Evolutionary conservation across 2,113 vertebrate genomes (phyloP).

Genomic region (rabbit (Oryctolagus cuniculus)): DNA sequence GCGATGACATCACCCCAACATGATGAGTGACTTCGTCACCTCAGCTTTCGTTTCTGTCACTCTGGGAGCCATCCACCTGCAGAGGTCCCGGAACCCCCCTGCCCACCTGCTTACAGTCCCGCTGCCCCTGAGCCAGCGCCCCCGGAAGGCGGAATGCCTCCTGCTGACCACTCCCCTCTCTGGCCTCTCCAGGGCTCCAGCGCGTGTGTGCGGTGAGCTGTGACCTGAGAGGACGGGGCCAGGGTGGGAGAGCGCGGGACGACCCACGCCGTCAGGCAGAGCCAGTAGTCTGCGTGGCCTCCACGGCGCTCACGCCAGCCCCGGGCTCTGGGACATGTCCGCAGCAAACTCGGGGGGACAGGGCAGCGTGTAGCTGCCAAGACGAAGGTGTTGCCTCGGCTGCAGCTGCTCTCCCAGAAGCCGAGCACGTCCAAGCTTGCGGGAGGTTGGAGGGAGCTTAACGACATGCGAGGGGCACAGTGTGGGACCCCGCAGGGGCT

Average conservation of each 20-base stretch:
- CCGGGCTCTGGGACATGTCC: neutral
- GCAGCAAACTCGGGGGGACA: neutral
- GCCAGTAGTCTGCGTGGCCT: neutral
- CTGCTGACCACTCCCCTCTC: no score
- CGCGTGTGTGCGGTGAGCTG: no score
- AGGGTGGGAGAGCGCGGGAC: neutral
- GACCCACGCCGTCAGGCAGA: rapidly evolving
- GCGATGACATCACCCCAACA: no score
- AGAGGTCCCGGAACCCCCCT: neutral
- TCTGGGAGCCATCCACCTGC: neutral
- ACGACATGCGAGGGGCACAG: no score
- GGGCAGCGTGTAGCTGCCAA: neutral
- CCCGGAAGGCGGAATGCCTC: neutral
- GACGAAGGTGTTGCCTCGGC: neutral
- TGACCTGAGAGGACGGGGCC: no score
- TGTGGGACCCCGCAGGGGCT: no score
- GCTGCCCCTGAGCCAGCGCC: no score
- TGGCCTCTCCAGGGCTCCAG: no score
- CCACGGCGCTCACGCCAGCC: neutral
- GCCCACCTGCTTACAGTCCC: neutral
- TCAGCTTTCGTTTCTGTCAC: neutral
- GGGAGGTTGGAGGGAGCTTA: no score
- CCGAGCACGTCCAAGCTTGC: neutral
- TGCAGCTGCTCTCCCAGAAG: neutral
- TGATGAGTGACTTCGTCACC: neutral